Evolutionary conservation across 1,140 invertebrate species (phyloP).

Genomic region (Drosophila auraria): DNA sequence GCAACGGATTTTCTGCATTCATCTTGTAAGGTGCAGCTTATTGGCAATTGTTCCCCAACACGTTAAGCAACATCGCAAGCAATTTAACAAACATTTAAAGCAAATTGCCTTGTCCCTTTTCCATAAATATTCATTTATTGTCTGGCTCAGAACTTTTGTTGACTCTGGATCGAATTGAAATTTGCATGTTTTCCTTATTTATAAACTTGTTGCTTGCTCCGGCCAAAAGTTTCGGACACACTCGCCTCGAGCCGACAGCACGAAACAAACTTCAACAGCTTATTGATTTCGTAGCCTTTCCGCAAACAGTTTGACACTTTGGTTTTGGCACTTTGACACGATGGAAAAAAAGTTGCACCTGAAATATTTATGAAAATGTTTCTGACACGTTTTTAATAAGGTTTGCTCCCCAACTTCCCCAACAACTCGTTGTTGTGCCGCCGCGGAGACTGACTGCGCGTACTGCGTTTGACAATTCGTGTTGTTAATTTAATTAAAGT

Average conservation of each 20-base stretch:
- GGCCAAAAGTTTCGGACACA: constrained; percentile 13
- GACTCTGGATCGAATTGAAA: constrained; percentile 38
- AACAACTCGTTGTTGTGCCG: constrained; percentile 36
- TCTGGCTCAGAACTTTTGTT: constrained; percentile 43
- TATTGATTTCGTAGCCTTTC: constrained; percentile 69
- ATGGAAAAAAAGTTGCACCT: constrained; percentile 66
- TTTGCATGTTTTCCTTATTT: constrained; percentile 47
- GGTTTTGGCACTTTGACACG: constrained; percentile 72
- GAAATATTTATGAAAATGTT: constrained; percentile 82
- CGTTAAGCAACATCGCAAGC: background rate
- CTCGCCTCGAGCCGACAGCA: background rate
- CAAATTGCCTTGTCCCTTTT: constrained; percentile 23
- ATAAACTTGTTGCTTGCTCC: constrained; percentile 63
- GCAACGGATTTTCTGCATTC: background rate
- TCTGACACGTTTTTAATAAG: constrained; percentile 82
- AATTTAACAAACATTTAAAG: constrained; percentile 8
- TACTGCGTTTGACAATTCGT: constrained; percentile 74
- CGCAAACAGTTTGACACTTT: constrained; percentile 62
- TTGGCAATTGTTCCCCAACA: background rate
- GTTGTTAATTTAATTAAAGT: constrained; percentile 81
- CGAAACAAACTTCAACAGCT: constrained; percentile 47
- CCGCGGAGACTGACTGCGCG: constrained; percentile 34
- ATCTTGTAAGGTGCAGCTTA: constrained; percentile 7
- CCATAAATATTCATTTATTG: constrained; percentile 56
- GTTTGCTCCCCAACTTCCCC: constrained; percentile 36